Percentiles rank a stretch among this genome's conserved stretches.
Evolutionary conservation across 2,888 invertebrate species (phyloP).

Genomic region (Drosophila hamatofila): DNA sequence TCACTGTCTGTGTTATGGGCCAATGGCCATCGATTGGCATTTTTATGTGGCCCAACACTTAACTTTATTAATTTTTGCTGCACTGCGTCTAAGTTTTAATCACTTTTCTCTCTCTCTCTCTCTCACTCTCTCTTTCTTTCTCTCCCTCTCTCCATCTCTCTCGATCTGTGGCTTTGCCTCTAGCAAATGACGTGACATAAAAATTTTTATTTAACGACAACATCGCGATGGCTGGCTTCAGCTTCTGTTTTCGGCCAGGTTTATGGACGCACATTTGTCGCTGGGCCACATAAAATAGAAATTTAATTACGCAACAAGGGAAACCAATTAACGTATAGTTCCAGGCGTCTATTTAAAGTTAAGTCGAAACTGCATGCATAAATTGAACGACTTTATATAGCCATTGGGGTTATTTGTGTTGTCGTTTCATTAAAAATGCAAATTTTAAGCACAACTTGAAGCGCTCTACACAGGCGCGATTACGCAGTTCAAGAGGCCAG

Average conservation of each 20-base stretch:
- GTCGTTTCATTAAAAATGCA: conserved; percentile 73
- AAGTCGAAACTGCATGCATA: conserved; percentile 24
- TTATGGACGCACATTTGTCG: conserved; percentile 59
- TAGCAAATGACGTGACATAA: conserved; percentile 46
- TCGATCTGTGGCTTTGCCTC: not conserved
- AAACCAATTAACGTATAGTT: conserved; percentile 52
- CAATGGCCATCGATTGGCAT: conserved; percentile 55
- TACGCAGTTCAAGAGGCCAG: conserved; percentile 69
- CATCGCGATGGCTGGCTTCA: conserved; percentile 4
- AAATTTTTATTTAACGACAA: conserved; percentile 34
- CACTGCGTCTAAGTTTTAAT: conserved; percentile 55
- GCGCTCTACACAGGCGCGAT: conserved; percentile 68
- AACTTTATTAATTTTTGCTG: conserved; percentile 63
- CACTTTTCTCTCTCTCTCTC: conserved; percentile 39
- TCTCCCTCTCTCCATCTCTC: no score
- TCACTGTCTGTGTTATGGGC: conserved; percentile 2
- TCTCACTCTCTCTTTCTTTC: not conserved
- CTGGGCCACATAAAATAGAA: conserved; percentile 42
- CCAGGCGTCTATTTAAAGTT: conserved; percentile 23
- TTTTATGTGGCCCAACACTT: conserved; percentile 61
- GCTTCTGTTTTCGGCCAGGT: conserved; percentile 29
- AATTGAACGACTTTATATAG: conserved; percentile 40
- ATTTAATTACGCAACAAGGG: conserved; percentile 42
- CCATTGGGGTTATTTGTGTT: conserved; percentile 43
- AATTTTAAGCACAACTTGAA: conserved; percentile 68